These are phyloP conservation scores for Oreochromis niloticus DNA, from an alignment of 2,113 vertebrate species.

Conservation along the genomic window DNA sequence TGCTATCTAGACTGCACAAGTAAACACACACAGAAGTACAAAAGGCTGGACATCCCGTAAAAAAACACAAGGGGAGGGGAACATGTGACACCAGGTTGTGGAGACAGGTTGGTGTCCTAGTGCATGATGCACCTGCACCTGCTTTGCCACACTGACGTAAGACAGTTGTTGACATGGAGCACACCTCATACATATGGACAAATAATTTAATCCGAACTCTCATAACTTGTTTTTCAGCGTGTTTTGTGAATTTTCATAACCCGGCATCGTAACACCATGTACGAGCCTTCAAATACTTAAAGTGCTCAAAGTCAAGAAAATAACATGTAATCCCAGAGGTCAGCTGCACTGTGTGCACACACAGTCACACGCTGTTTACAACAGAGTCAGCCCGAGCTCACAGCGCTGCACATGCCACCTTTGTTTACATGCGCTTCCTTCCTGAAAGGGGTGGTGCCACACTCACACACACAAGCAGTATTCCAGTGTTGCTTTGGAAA, in stretches of 20 bases:
- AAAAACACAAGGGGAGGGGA: not conserved
- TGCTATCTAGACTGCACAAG: not conserved
- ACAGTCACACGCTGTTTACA: slow-evolving; percentile 44
- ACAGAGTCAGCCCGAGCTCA: not conserved
- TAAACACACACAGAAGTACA: slow-evolving; percentile 34
- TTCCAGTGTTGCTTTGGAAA: slow-evolving; percentile 71
- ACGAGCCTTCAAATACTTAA: not conserved
- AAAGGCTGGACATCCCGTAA: not conserved
- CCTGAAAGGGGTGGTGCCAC: slow-evolving; percentile 52
- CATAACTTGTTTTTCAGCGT: not conserved
- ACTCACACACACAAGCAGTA: slow-evolving; percentile 15
- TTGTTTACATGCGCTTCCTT: slow-evolving; percentile 64
- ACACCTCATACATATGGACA: not conserved
- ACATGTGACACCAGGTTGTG: not conserved
- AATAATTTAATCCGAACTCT: not conserved
- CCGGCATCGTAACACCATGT: not conserved
- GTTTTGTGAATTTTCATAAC: not conserved
- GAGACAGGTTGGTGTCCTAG: slow-evolving; percentile 23
- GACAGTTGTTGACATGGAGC: not conserved
- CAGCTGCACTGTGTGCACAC: not conserved
- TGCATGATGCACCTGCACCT: not conserved
- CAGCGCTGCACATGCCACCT: slow-evolving; percentile 38
- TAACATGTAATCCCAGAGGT: slow-evolving; percentile 25
- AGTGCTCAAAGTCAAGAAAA: not conserved
- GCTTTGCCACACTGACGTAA: not conserved